Percentiles rank a stretch among this genome's conserved stretches.
Conservation (phyloP, 2,113 vertebrate species). For the Paralichthys olivaceus region DNA sequence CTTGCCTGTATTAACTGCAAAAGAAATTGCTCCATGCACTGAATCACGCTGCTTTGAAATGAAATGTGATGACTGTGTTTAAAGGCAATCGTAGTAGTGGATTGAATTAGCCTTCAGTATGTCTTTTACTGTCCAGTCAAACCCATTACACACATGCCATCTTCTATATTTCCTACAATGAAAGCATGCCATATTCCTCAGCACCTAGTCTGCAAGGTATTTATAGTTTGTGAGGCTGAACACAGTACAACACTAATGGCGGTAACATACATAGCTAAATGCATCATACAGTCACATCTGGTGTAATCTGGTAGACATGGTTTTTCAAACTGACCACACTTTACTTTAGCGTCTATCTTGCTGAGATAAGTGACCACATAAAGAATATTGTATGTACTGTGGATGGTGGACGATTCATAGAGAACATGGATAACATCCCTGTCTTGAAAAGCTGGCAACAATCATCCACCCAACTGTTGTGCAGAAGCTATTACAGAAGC, state of each 20-base stretch:
- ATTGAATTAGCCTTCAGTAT: constrained; percentile 37
- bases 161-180: neutral
- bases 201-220: neutral
- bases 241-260: neutral
- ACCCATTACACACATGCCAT: constrained; percentile 14
- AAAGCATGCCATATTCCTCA: neutral
- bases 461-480: constrained; percentile 36
- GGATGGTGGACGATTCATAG: constrained; percentile 3
- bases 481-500: constrained; percentile 59
- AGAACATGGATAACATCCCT: constrained; percentile 18
- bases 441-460: constrained; percentile 48
- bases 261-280: neutral
- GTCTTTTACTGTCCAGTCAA: constrained; percentile 28
- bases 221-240: neutral
- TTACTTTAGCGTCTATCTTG: constrained; percentile 9
- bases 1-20: constrained; percentile 21
- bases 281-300: neutral
- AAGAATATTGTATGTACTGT: neutral
- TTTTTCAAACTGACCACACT: constrained; percentile 15
- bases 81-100: constrained; percentile 21
- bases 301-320: neutral
- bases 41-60: constrained; percentile 38
- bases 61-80: constrained; percentile 39
- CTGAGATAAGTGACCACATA: constrained; percentile 3
- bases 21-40: neutral